Base-by-base conservation (phyloP, 2,797 vertebrate species). In the Rhynchonycteris naso region DNA sequence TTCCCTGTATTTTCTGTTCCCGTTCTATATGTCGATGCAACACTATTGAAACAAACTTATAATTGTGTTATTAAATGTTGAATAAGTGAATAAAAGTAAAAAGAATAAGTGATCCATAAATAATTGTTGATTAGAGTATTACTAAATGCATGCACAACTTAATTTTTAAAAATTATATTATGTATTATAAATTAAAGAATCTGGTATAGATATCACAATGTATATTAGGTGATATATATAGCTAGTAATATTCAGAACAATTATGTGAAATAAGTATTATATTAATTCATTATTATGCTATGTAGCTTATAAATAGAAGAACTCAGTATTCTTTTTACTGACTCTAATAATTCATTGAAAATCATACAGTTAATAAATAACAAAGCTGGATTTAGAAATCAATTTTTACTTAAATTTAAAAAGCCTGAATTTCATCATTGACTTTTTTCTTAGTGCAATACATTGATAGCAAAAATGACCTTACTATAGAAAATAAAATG, bases 401-500 rank as follows among this genome's bases (percentile, higher is more conserved):
- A 13, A 87, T 66, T 65, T 84, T 68, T 5, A 50, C 1, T 68
- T 80, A 79, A 54, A 90, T 59, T 66, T 30, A 43, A 43, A 43
- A 43, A 43, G 43, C 43, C 43, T 43, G 43, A 43, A 43, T 43
- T 43, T 43, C 8, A 43, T 43, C 43, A 78, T 38, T 50, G 22
- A 81, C 16, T 19, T 21, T 2, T 75, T 74, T 68, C 7, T 47
- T 21, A 76, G 24, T 13, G 33, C 0, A 54, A 92, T 28, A 54
- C 3, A 61, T 13, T 58, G 13, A 75, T 19, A 58, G 3, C 56
- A 58, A 69, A 79, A 68, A 63, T 19, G 2, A 33, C 0, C 2
- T 88, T 84, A 12, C 30, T 56, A 81, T 3, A 81, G 43, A 92
- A 76, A 88, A 26, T 47, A 90, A 89, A 81, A 47, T 63, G 33